Percentiles rank a stretch among this genome's conserved stretches.
These are phyloP conservation scores for Cheilinus undulatus DNA, from an alignment of 2,113 vertebrate genomes.

Conservation along the genomic window DNA sequence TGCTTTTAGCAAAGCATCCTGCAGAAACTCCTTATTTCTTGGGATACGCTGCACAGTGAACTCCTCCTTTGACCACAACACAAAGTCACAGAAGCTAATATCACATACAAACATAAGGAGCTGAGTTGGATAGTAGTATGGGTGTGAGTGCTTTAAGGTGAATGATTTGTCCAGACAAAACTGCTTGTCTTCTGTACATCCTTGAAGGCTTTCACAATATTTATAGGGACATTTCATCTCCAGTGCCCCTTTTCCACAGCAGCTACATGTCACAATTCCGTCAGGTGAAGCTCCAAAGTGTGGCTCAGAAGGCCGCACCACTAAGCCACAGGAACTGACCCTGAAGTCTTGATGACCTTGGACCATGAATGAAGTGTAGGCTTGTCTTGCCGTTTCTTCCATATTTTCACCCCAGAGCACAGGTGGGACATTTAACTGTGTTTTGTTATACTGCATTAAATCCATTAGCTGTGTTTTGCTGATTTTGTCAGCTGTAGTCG, in stretches of 20 bases:
- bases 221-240: background rate
- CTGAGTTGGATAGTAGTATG: background rate
- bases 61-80: background rate
- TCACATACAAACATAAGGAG: no score
- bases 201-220: background rate
- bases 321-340: no score
- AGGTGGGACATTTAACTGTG: no score
- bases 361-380: no score
- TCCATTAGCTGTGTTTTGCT: no score
- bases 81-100: conserved; percentile 1
- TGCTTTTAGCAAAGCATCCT: conserved; percentile 10
- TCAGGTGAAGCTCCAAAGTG: background rate
- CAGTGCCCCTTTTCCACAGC: background rate
- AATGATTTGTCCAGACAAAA: background rate
- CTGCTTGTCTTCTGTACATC: background rate
- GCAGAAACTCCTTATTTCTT: conserved; percentile 1
- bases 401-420: no score
- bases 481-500: no score
- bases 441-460: no score
- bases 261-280: background rate
- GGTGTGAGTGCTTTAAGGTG: background rate
- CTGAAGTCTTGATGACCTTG: no score
- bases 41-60: background rate
- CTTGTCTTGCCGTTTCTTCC: no score
- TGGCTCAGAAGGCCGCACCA: background rate